Conservation (phyloP, 1,140 invertebrate genomes). For the Papilio xuthus region DNA sequence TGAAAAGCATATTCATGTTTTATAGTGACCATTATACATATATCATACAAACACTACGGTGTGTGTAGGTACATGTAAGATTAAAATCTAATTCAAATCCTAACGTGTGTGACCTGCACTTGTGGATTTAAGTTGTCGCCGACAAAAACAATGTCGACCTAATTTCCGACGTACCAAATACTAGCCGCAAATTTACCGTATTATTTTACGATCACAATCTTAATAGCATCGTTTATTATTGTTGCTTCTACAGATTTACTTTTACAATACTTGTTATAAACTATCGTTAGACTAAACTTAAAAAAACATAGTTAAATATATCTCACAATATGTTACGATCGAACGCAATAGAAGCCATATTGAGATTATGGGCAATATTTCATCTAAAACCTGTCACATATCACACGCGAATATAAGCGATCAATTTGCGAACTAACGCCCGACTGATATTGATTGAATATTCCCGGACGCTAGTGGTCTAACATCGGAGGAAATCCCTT, state of each 20-base stretch:
- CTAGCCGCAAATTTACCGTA: not conserved
- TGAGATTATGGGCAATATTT: constrained; percentile 19
- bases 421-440: constrained; percentile 31
- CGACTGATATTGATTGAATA: constrained; percentile 31
- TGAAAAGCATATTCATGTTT: too few species aligned
- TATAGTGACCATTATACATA: too few species aligned
- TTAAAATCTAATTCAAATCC: not conserved
- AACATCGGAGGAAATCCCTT: constrained; percentile 22
- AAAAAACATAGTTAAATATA: not conserved
- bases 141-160: not conserved
- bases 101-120: not conserved
- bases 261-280: not conserved
- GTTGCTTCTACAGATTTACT: not conserved
- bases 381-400: constrained; percentile 27
- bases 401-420: constrained; percentile 28
- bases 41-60: not conserved
- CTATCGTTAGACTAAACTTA: not conserved
- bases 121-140: not conserved
- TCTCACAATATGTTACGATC: not conserved
- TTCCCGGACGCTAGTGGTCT: constrained; percentile 22
- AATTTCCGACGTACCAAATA: not conserved
- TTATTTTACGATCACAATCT: not conserved
- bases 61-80: not conserved
- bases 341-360: constrained; percentile 9
- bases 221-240: not conserved